A percentile compares a stretch with the other conserved stretches of the same genome.
phyloP scores from a whole-genome alignment of 1,140 invertebrate genomes.

The Arctopsyche grandis region DNA sequence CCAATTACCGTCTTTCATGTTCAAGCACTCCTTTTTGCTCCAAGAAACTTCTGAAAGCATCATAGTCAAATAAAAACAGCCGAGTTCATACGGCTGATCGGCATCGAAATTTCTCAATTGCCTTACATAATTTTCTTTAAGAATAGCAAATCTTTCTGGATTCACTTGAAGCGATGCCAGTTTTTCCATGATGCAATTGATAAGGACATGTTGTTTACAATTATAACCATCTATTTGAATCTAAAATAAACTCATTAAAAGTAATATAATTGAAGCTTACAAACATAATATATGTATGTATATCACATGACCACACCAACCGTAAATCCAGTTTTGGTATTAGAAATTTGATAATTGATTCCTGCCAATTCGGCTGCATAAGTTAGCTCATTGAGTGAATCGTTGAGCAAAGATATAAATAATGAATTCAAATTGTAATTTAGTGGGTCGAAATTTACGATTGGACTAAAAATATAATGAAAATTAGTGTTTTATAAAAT shows the following conservation, averaged over 20 bases:
- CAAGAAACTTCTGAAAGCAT: conserved; percentile 87
- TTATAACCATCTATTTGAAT: conserved; percentile 89
- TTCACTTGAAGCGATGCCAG: conserved; percentile 86
- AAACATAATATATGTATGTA: conserved; percentile 9
- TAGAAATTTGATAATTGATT: conserved; percentile 80
- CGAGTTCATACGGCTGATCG: conserved; percentile 94
- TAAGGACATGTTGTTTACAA: conserved; percentile 87
- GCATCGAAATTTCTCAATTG: conserved; percentile 84
- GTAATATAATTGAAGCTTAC: background rate
- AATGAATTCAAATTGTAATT: conserved; percentile 85
- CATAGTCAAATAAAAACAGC: conserved; percentile 87
- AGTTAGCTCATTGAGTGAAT: conserved; percentile 90
- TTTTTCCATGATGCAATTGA: conserved; percentile 89
- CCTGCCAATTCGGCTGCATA: conserved; percentile 93
- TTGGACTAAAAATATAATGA: conserved; percentile 73
- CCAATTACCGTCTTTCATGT: conserved; percentile 76
- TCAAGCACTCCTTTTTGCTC: conserved; percentile 88
- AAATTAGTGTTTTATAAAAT: too few species aligned
- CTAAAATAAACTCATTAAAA: conserved; percentile 63
- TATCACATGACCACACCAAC: conserved; percentile 63
- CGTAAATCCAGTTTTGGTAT: conserved; percentile 84
- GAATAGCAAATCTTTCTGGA: conserved; percentile 86
- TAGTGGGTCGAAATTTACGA: conserved; percentile 87
- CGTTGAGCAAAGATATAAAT: conserved; percentile 84
- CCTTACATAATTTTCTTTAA: conserved; percentile 81